These are phyloP conservation scores for Metopia argyrocephala DNA, from an alignment of 2,888 invertebrate genomes.

Conservation along the genomic window DNA sequence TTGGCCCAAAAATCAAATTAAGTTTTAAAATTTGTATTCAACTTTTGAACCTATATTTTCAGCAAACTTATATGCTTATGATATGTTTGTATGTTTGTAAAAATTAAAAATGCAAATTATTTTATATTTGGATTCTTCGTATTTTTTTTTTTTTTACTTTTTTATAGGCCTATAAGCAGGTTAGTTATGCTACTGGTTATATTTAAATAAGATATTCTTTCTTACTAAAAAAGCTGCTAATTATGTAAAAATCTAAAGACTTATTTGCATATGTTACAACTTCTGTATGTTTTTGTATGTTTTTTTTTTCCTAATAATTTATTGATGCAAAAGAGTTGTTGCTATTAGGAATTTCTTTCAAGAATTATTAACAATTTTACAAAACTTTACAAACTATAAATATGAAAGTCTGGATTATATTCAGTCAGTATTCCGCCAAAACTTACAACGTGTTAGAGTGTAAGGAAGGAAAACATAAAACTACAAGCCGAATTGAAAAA, in stretches of 20 bases:
- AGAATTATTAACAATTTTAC: slow-evolving; percentile 35
- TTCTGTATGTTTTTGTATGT: background rate
- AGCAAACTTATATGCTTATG: too few species aligned
- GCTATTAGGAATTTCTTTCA: slow-evolving; percentile 26
- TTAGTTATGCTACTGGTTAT: background rate
- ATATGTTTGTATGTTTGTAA: too few species aligned
- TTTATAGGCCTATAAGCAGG: background rate
- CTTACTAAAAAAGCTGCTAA: background rate
- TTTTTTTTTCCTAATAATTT: background rate
- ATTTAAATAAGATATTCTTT: slow-evolving; percentile 14
- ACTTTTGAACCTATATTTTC: too few species aligned
- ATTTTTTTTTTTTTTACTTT: too few species aligned
- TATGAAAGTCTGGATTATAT: background rate
- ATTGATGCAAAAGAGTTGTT: background rate
- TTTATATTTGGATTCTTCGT: too few species aligned
- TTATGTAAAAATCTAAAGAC: background rate
- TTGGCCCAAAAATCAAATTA: too few species aligned
- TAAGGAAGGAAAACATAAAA: too few species aligned
- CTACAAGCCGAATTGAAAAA: too few species aligned
- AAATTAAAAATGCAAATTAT: too few species aligned
- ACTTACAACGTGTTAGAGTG: slow-evolving; percentile 4
- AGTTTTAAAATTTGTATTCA: too few species aligned
- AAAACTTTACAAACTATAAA: slow-evolving; percentile 51
- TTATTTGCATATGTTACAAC: background rate
- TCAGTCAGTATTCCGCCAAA: slow-evolving; percentile 15